Conservation (phyloP, 2,113 vertebrate species). For the Orycteropus afer region DNA sequence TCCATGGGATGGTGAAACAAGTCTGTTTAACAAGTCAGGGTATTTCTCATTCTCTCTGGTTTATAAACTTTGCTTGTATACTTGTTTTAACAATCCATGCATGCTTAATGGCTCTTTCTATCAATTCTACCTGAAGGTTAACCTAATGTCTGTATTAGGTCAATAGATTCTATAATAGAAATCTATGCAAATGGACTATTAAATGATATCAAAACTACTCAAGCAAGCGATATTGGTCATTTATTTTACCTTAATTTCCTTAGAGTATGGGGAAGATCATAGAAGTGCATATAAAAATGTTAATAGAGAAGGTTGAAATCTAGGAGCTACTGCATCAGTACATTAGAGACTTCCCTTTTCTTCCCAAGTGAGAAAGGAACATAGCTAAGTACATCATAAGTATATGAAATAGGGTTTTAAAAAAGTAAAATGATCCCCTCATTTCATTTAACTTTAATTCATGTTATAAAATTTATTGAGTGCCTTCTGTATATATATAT, state of each 20-base stretch:
- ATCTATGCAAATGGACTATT: conserved; percentile 54
- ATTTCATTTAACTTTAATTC: not conserved
- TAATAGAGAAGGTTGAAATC: conserved; percentile 6
- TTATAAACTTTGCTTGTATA: conserved; percentile 71
- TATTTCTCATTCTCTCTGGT: conserved; percentile 69
- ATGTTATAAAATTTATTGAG: not conserved
- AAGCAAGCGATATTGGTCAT: not conserved
- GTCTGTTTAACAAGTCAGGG: conserved; percentile 43
- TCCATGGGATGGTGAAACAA: conserved; percentile 49
- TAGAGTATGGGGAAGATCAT: not conserved
- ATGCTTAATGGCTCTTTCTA: conserved; percentile 64
- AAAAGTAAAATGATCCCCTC: not conserved
- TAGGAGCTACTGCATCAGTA: not conserved
- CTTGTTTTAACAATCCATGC: conserved; percentile 60
- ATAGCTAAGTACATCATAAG: not conserved
- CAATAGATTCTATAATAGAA: conserved; percentile 71
- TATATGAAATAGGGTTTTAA: not conserved
- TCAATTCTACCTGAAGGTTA: conserved; percentile 68
- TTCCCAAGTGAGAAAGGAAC: not conserved
- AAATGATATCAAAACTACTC: conserved; percentile 59
- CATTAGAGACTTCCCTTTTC: not conserved
- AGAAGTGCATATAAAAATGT: conserved; percentile 29
- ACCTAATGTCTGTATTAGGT: conserved; percentile 68
- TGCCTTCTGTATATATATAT: not conserved
- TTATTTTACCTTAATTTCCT: not conserved